Evolutionary conservation across 2,888 invertebrate species (phyloP).

Genomic region (Willowsia nigromaculata): DNA sequence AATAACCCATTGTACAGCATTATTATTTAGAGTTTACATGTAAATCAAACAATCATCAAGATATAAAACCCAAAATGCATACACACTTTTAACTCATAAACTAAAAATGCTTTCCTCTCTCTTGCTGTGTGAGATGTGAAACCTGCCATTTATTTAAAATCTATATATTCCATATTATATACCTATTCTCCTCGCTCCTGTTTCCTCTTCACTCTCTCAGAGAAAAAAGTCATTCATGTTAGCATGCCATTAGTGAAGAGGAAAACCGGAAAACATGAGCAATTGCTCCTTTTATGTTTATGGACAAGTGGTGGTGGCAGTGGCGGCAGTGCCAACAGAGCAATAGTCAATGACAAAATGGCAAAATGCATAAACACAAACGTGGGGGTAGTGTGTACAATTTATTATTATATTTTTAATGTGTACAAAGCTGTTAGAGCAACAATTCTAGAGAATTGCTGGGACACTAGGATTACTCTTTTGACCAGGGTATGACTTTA

Average conservation of each 20-base stretch:
- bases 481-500: too few species aligned
- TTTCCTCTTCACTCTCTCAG: not conserved
- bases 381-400: too few species aligned
- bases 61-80: not conserved
- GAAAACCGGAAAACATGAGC: conserved; percentile 67
- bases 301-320: conserved; percentile 46
- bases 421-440: too few species aligned
- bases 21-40: not conserved
- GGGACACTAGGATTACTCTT: too few species aligned
- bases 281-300: conserved; percentile 68
- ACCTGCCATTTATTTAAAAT: conserved; percentile 51
- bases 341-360: conserved; percentile 58
- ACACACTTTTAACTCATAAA: too few species aligned
- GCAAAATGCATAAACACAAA: conserved; percentile 15
- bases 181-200: not conserved
- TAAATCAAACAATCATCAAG: conserved; percentile 14
- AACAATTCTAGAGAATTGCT: too few species aligned
- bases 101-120: too few species aligned
- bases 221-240: conserved; percentile 59
- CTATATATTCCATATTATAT: not conserved
- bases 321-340: conserved; percentile 62
- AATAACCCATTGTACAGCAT: too few species aligned
- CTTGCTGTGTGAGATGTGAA: not conserved
- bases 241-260: conserved; percentile 65
- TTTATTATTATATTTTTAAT: not conserved